Percentiles rank a stretch among this genome's conserved stretches.
These are phyloP conservation scores for Cossypha dichroa DNA, from an alignment of 2,797 vertebrate species.

Conservation along the genomic window DNA sequence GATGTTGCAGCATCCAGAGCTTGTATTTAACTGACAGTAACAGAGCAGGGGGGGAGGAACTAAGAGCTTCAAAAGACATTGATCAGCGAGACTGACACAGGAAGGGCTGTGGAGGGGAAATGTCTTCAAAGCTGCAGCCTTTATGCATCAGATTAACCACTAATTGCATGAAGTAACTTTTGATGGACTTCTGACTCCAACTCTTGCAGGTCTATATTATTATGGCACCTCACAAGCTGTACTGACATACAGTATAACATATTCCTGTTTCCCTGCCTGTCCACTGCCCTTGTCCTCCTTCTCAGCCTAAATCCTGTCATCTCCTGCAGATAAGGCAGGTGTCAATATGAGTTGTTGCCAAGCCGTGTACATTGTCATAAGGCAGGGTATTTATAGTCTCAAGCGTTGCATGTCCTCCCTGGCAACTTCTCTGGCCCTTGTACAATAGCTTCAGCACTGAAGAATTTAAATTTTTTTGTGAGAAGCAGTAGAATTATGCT, in stretches of 20 bases:
- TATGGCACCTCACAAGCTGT: background rate
- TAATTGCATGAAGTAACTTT: background rate
- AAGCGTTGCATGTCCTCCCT: background rate
- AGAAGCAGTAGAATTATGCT: background rate
- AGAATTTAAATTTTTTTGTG: background rate
- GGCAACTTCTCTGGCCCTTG: background rate
- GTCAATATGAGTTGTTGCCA: slow-evolving; percentile 11
- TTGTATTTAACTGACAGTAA: background rate
- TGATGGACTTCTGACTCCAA: background rate
- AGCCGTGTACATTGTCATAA: background rate
- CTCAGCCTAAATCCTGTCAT: background rate
- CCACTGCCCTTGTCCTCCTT: background rate
- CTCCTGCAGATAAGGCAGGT: slow-evolving; percentile 15
- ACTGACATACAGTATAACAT: background rate
- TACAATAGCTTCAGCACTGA: background rate
- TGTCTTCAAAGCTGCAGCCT: background rate
- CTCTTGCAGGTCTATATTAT: background rate
- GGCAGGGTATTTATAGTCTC: background rate
- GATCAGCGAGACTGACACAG: background rate
- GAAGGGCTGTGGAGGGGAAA: background rate
- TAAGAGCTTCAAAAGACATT: background rate
- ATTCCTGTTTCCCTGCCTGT: background rate
- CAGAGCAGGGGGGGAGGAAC: background rate
- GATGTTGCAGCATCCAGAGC: background rate
- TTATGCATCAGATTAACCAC: background rate